phyloP scores from a whole-genome alignment of 2,797 vertebrate species.

The Tadarida brasiliensis region DNA sequence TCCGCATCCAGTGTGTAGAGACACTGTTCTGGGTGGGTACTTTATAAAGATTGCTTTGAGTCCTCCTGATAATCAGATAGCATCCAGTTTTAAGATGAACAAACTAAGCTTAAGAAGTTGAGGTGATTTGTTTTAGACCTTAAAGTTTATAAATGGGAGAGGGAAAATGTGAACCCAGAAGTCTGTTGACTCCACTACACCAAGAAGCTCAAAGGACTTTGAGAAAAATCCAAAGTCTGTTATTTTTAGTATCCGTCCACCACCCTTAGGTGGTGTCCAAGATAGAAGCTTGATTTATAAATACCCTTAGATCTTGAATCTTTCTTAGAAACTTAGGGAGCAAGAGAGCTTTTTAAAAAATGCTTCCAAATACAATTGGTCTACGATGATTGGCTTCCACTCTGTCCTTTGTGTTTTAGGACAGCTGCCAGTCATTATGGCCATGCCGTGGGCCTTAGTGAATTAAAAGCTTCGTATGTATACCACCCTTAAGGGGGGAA shows the following conservation, averaged over 20 bases:
- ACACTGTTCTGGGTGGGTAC: neutral
- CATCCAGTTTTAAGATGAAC: slow-evolving; percentile 20
- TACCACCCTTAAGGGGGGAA: neutral
- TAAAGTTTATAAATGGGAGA: neutral
- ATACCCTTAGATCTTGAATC: neutral
- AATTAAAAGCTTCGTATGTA: neutral
- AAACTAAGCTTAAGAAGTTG: neutral
- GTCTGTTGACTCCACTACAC: neutral
- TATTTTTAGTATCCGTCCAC: neutral
- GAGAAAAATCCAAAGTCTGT: neutral
- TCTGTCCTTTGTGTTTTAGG: slow-evolving; percentile 19
- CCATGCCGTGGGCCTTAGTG: neutral
- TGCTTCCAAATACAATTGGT: slow-evolving; percentile 1
- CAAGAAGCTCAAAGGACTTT: slow-evolving; percentile 20
- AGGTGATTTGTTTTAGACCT: neutral
- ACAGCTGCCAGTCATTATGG: slow-evolving; percentile 23
- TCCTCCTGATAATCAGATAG: neutral
- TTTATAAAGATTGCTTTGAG: neutral
- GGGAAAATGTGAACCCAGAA: neutral
- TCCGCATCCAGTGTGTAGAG: neutral
- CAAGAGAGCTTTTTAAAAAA: slow-evolving; percentile 35
- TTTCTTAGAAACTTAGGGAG: slow-evolving; percentile 13
- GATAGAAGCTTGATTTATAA: slow-evolving; percentile 35
- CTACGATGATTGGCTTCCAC: neutral
- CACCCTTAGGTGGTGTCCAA: neutral